A percentile compares a stretch with the other conserved stretches of the same genome.
Evolutionary conservation across 2,888 invertebrate species (phyloP).

Genomic region (Orthonevra nobilis): DNA sequence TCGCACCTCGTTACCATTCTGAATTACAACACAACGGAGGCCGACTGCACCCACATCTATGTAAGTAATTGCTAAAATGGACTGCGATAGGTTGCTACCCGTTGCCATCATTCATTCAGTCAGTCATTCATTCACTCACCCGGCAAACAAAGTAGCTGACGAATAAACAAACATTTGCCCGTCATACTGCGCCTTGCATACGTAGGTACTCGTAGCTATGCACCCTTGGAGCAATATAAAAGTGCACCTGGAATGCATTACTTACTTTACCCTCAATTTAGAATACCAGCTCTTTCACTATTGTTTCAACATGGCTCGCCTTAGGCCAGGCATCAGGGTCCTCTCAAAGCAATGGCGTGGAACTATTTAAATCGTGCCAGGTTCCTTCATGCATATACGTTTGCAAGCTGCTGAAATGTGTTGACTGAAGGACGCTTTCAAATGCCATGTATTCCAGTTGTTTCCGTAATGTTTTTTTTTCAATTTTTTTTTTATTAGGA

Average conservation of each 20-base stretch:
- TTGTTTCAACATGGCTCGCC: slow-evolving; percentile 1
- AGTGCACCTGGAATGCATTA: slow-evolving; percentile 16
- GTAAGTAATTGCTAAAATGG: slow-evolving; percentile 14
- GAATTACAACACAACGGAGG: background rate
- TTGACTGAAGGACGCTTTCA: no score
- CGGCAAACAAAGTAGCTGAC: slow-evolving; percentile 14
- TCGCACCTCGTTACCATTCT: slow-evolving; percentile 15
- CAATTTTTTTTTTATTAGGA: no score
- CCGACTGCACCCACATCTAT: slow-evolving; percentile 4
- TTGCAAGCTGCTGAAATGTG: no score
- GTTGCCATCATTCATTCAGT: slow-evolving; percentile 13
- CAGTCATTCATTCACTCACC: slow-evolving; percentile 11
- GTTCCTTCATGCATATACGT: no score
- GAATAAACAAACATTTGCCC: slow-evolving; percentile 16
- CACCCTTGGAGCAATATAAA: background rate
- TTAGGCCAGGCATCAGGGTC: background rate
- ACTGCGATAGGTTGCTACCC: background rate
- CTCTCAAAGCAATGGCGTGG: slow-evolving; percentile 4
- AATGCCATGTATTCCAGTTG: no score
- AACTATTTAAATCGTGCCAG: background rate
- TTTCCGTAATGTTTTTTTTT: no score
- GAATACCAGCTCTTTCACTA: slow-evolving; percentile 1
- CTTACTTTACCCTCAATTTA: slow-evolving; percentile 3
- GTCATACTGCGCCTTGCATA: background rate
- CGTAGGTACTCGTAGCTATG: no score